Evolutionary conservation across 2,113 vertebrate genomes (phyloP).

Genomic region (Lamprologus sp.): DNA sequence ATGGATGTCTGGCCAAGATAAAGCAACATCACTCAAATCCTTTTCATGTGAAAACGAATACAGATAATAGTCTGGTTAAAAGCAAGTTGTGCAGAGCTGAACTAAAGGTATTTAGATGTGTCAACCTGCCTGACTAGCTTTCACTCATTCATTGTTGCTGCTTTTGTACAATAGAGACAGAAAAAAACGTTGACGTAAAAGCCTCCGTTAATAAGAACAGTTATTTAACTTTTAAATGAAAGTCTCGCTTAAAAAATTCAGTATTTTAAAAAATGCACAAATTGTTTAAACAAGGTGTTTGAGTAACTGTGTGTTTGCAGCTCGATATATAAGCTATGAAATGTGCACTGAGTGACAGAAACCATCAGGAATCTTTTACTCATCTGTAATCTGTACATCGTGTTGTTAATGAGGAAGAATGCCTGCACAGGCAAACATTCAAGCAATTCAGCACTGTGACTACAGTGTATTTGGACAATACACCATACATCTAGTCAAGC

Average conservation of each 20-base stretch:
- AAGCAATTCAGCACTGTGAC: not conserved
- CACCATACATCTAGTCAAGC: conserved; percentile 15
- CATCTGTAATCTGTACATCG: not conserved
- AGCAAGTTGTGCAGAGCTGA: not conserved
- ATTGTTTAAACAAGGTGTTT: not conserved
- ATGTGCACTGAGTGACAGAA: not conserved
- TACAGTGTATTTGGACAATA: conserved; percentile 20
- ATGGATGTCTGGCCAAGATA: not conserved
- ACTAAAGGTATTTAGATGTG: not conserved
- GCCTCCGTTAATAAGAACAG: accelerated
- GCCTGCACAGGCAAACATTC: not conserved
- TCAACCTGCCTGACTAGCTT: not conserved
- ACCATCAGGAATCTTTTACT: not conserved
- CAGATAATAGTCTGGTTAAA: not conserved
- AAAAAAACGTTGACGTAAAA: not conserved
- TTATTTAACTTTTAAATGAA: not conserved
- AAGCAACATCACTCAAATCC: not conserved
- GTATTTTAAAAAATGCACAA: not conserved
- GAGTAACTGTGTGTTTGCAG: not conserved
- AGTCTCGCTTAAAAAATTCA: not conserved
- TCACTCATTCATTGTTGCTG: not conserved
- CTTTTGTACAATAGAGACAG: not conserved
- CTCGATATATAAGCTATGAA: not conserved
- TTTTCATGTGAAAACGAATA: not conserved
- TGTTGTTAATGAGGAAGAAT: not conserved